Conservation (phyloP, 2,113 vertebrate species). For the Gorsachius goisagi region DNA sequence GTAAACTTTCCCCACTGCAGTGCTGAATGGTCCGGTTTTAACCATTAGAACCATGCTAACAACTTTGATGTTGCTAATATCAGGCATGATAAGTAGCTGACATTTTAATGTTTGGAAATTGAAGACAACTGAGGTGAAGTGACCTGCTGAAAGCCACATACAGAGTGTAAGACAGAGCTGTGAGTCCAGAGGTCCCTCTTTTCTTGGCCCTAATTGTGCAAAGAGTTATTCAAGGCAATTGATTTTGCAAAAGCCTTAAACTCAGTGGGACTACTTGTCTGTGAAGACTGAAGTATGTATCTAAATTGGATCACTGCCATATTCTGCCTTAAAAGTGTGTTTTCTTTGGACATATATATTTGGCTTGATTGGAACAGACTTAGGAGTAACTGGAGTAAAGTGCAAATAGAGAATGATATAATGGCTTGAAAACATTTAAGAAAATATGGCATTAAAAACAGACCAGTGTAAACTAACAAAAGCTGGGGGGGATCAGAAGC, state of each 20-base stretch:
- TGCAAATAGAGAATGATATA: not conserved
- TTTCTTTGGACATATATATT: constrained; percentile 13
- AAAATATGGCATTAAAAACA: not conserved
- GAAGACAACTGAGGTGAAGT: not conserved
- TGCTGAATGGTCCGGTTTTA: not conserved
- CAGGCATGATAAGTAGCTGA: not conserved
- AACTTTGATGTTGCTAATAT: not conserved
- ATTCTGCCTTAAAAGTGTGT: not conserved
- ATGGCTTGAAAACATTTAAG: not conserved
- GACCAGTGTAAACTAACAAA: not conserved
- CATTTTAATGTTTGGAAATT: not conserved
- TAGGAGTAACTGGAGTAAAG: not conserved
- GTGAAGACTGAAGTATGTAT: not conserved
- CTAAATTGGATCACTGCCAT: not conserved
- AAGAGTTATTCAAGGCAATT: not conserved
- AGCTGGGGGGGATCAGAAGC: not conserved
- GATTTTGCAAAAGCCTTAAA: not conserved
- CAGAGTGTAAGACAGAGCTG: not conserved
- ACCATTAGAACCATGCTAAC: not conserved
- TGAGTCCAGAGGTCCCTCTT: not conserved
- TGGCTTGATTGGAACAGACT: not conserved
- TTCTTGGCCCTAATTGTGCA: not conserved
- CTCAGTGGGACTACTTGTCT: not conserved
- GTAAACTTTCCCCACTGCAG: not conserved
- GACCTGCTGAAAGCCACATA: not conserved